phyloP scores from a whole-genome alignment of 1,140 invertebrate genomes.

The Panagrolaimus sp. region DNA sequence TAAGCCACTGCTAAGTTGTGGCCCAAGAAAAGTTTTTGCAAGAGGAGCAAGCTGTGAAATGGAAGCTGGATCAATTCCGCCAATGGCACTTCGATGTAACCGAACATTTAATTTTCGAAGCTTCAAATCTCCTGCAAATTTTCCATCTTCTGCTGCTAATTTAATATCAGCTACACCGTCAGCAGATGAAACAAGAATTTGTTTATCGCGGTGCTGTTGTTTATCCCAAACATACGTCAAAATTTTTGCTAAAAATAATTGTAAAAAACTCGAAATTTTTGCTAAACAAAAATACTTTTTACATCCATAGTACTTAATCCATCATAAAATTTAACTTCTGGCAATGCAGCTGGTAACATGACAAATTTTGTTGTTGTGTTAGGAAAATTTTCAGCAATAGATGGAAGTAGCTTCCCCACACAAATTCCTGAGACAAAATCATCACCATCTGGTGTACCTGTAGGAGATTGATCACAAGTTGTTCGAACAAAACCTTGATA shows the following conservation, averaged over 20 bases:
- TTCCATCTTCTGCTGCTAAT: slow-evolving; percentile 46
- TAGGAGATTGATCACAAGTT: slow-evolving; percentile 34
- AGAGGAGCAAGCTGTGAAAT: slow-evolving; percentile 53
- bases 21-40: slow-evolving; percentile 56
- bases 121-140: slow-evolving; percentile 51
- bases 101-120: slow-evolving; percentile 49
- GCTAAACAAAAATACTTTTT: slow-evolving; percentile 30
- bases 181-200: slow-evolving; percentile 56
- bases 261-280: slow-evolving; percentile 7
- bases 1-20: slow-evolving; percentile 45
- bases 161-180: slow-evolving; percentile 54
- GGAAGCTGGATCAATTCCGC: slow-evolving; percentile 47
- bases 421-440: slow-evolving; percentile 47
- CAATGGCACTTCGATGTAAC: slow-evolving; percentile 51
- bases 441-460: slow-evolving; percentile 6
- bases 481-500: slow-evolving; percentile 52
- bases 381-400: slow-evolving; percentile 45
- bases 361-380: slow-evolving; percentile 57
- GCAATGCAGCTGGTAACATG: slow-evolving; percentile 48
- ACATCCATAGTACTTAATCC: slow-evolving; percentile 51
- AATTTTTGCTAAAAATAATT: slow-evolving; percentile 46
- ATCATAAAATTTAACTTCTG: slow-evolving; percentile 49
- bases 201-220: slow-evolving; percentile 26
- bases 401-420: slow-evolving; percentile 52
- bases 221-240: slow-evolving; percentile 50